Evolutionary conservation across 2,888 invertebrate species (phyloP), one percentile per base, ranked within the genome.

Genomic region (Drosophila fungiperda): DNA sequence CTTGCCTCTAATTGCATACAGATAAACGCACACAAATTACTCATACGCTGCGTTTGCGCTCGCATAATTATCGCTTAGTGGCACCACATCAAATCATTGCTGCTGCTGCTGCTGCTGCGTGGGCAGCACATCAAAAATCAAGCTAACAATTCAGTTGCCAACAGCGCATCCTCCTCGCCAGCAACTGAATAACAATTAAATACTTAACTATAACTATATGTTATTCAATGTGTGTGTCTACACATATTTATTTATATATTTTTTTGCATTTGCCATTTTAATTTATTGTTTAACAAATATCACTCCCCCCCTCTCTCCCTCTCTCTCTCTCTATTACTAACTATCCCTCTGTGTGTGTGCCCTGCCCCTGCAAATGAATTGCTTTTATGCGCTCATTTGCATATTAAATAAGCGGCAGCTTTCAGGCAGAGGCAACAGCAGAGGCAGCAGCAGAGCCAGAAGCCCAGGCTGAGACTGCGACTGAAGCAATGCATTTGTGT

Each of bases 331-430:
- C n/a, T 50, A 8, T 17, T 4, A 29, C 4, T 49, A n/a, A 38
- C 36, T 54, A 36, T 36, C 12, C n/a, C 12, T 29, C 38, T 15
- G 48, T 54, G 64, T 26, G 32, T 48, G 55, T 59, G 77, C 83
- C 72, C 74, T 83, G 68, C 77, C 76, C 72, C 82, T 82, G 84
- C 81, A 83, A 88, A 88, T 89, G 87, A 87, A 89, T 89, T 84
- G 89, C 78, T 82, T 87, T 87, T 82, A 83, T 83, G 76, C 87
- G 82, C 83, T 86, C 80, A 89, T 89, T 88, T 89, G 89, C 89
- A 89, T 89, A 83, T 87, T 88, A 89, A 89, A 85, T 79, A 88
- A 86, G 84, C 80, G 72, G 72, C 78, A 68, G 62, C 59, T 61
- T 67, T 33, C 50, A 61, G 61, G 64, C 64, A 49, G 64, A 42